A percentile compares a stretch with the other conserved stretches of the same genome.
phyloP scores from a whole-genome alignment of 2,113 vertebrate species.

The Aptenodytes patagonicus region DNA sequence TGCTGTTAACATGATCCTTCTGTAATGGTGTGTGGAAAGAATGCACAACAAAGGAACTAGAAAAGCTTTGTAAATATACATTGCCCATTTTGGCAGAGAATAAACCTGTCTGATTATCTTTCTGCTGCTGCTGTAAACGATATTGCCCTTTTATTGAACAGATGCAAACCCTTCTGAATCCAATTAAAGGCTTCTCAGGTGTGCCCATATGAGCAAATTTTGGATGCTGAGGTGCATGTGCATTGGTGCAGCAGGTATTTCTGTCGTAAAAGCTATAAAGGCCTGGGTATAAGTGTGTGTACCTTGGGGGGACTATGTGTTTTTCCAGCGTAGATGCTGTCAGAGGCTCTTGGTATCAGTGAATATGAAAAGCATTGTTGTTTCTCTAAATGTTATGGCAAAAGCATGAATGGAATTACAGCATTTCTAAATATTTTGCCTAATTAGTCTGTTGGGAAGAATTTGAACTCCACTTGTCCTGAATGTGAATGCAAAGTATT shows the following conservation, averaged over 20 bases:
- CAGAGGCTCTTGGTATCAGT: neutral
- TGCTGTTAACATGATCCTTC: slow-evolving; percentile 15
- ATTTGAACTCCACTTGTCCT: slow-evolving; percentile 53
- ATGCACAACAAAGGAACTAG: neutral
- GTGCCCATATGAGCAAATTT: neutral
- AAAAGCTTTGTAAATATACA: slow-evolving; percentile 23
- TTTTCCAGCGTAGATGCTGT: neutral
- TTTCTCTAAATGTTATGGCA: slow-evolving; percentile 20
- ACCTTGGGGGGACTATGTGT: neutral
- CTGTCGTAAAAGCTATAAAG: neutral
- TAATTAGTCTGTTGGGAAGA: slow-evolving; percentile 57
- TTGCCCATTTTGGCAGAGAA: slow-evolving; percentile 15
- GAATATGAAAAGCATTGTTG: neutral
- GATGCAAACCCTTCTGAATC: neutral
- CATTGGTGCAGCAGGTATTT: neutral
- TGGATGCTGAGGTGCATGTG: neutral
- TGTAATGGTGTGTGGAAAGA: neutral
- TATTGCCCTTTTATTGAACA: neutral
- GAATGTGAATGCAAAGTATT: slow-evolving; percentile 13
- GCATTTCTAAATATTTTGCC: slow-evolving; percentile 54
- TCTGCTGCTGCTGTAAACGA: neutral
- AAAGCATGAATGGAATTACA: slow-evolving; percentile 26
- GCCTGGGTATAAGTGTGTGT: neutral
- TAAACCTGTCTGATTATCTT: neutral
- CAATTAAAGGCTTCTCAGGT: neutral